These are phyloP conservation scores for Galeopterus variegatus DNA, from an alignment of 2,113 vertebrate species.

Conservation along the genomic window DNA sequence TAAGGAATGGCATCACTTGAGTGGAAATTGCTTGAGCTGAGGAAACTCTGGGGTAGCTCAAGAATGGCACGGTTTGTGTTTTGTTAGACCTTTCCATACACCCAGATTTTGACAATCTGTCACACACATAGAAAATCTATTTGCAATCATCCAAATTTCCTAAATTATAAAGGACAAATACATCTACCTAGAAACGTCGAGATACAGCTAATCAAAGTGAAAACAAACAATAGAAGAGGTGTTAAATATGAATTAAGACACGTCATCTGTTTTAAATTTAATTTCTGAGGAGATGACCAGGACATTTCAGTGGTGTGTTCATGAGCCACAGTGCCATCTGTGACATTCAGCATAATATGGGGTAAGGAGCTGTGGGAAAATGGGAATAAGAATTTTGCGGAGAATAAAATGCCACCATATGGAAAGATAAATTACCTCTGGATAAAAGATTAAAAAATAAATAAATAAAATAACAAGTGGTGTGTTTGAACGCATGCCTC, in stretches of 20 bases:
- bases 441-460: not conserved
- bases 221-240: not conserved
- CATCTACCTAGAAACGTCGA: not conserved
- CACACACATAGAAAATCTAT: not conserved
- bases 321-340: not conserved
- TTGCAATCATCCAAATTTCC: not conserved
- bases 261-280: not conserved
- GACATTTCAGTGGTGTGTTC: not conserved
- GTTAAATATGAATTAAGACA: not conserved
- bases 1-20: not conserved
- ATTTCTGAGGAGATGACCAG: not conserved
- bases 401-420: not conserved
- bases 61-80: not conserved
- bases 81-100: too few species aligned
- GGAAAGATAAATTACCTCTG: not conserved
- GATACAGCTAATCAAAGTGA: slow-evolving; percentile 18
- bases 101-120: not conserved
- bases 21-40: not conserved
- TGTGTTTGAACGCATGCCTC: not conserved
- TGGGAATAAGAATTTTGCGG: not conserved
- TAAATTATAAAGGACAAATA: not conserved
- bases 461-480: not conserved
- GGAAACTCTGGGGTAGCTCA: not conserved
- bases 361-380: not conserved
- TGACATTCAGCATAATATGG: not conserved